Percentiles rank a stretch among this genome's conserved stretches.
phyloP scores from a whole-genome alignment of 2,113 vertebrate species.

The Lepisosteus osseus region DNA sequence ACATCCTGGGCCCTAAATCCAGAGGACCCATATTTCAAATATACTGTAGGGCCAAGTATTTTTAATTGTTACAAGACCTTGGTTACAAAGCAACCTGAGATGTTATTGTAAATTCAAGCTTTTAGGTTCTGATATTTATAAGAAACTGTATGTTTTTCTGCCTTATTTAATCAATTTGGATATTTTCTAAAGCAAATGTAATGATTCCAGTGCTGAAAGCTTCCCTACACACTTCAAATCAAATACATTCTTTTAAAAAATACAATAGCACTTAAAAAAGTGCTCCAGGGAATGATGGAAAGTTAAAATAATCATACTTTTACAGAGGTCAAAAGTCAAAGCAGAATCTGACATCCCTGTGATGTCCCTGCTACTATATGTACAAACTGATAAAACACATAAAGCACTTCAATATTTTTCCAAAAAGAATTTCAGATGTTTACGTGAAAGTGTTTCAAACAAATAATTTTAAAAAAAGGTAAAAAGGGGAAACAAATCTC shows the following conservation, averaged over 20 bases:
- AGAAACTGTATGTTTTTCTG: too few relatives aligned
- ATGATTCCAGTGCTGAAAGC: too few relatives aligned
- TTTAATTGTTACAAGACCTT: too few relatives aligned
- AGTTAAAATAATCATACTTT: constrained; percentile 7
- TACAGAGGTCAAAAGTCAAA: constrained; percentile 6
- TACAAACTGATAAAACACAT: constrained; percentile 16
- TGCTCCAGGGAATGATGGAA: constrained; percentile 1
- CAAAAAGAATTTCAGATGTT: constrained; percentile 1
- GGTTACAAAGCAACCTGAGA: too few relatives aligned
- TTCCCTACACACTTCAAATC: constrained; percentile 6
- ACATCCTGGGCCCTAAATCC: too few relatives aligned
- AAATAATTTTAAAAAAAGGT: constrained; percentile 26
- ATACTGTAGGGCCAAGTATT: too few relatives aligned
- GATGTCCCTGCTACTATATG: not conserved
- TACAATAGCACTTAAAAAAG: not conserved
- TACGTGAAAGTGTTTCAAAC: constrained; percentile 4
- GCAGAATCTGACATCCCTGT: constrained; percentile 5
- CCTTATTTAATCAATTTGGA: too few relatives aligned
- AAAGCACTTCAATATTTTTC: constrained; percentile 9
- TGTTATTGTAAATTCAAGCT: too few relatives aligned
- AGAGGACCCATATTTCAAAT: too few relatives aligned
- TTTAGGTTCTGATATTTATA: too few relatives aligned
- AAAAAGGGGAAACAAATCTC: constrained; percentile 16
- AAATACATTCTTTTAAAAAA: not conserved
- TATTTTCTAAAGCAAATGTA: too few relatives aligned